These are phyloP conservation scores for Henricia sp. DNA, from an alignment of 53 echinoderm and acorn worm species.

Conservation along the genomic window DNA sequence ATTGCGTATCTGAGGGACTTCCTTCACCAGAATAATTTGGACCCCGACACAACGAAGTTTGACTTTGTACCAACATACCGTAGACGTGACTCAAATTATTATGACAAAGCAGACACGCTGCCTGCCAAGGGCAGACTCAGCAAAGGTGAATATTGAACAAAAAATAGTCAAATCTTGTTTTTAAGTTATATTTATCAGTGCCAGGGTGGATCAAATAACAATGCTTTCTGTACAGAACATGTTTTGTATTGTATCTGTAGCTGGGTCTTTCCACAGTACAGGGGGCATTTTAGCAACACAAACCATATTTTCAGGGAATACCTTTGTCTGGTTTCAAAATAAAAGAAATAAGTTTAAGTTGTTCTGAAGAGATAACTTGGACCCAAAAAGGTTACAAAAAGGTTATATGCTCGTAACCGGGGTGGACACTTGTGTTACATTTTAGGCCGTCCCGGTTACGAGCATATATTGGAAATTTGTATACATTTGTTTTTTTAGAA, in stretches of 20 bases:
- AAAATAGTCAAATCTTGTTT: neutral
- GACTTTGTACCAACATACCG: constrained; percentile 57
- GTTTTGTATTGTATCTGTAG: too few relatives aligned
- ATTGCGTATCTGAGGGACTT: constrained; percentile 88
- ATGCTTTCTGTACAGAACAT: neutral
- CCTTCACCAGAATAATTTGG: constrained; percentile 78
- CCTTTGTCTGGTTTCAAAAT: too few relatives aligned
- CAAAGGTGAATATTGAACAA: constrained; percentile 60
- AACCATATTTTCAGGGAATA: too few relatives aligned
- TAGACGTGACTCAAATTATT: constrained; percentile 49
- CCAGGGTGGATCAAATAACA: neutral
- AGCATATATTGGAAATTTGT: too few relatives aligned
- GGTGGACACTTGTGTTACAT: too few relatives aligned
- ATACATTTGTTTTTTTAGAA: too few relatives aligned
- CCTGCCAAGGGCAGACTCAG: constrained; percentile 55
- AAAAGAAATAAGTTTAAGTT: too few relatives aligned
- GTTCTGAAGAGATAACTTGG: too few relatives aligned
- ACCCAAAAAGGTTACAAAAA: neutral
- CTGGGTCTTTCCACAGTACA: too few relatives aligned
- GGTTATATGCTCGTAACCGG: too few relatives aligned
- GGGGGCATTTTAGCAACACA: too few relatives aligned
- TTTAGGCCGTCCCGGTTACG: too few relatives aligned
- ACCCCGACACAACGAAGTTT: constrained; percentile 73
- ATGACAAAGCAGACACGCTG: constrained; percentile 60
- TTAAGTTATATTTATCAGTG: neutral